These are phyloP conservation scores for pig (Sus scrofa) DNA, from an alignment of 2,113 vertebrate species.

Conservation along the genomic window DNA sequence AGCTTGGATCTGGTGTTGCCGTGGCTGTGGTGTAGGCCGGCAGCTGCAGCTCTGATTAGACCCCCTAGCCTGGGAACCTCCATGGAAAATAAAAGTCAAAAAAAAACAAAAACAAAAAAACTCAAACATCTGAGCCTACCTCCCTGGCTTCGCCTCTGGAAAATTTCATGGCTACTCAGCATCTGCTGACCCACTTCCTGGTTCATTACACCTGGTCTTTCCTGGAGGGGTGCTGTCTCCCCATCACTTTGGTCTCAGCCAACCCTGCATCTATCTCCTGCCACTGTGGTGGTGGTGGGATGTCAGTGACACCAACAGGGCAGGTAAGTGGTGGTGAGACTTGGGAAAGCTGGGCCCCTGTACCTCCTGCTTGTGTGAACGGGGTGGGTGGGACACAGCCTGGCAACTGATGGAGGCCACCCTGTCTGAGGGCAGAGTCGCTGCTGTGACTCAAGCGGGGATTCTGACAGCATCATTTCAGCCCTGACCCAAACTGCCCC, in stretches of 20 bases:
- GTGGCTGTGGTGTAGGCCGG: too few relatives aligned
- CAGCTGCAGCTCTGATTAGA: too few relatives aligned
- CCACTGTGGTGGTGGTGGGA: fast-evolving
- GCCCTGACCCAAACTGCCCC: neutral
- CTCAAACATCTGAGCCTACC: too few relatives aligned
- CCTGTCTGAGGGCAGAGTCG: neutral
- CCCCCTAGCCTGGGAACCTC: too few relatives aligned
- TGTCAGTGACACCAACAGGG: neutral
- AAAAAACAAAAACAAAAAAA: too few relatives aligned
- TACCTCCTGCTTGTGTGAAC: fast-evolving
- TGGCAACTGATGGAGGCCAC: neutral
- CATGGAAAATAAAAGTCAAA: too few relatives aligned
- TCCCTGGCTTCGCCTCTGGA: neutral
- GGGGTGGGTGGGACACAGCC: neutral
- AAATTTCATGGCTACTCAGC: neutral
- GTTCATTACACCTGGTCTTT: neutral
- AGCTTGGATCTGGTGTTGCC: too few relatives aligned
- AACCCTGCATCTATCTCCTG: fast-evolving
- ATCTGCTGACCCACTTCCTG: neutral
- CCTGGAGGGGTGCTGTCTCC: fast-evolving
- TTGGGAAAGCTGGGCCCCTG: neutral
- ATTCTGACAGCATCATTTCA: neutral
- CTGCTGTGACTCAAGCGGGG: fast-evolving
- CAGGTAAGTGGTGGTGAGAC: neutral
- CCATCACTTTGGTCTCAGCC: neutral